Evolutionary conservation across 2,888 invertebrate species (phyloP), one percentile per base, ranked within the genome.

Genomic region (Agriopis leucophaearia): DNA sequence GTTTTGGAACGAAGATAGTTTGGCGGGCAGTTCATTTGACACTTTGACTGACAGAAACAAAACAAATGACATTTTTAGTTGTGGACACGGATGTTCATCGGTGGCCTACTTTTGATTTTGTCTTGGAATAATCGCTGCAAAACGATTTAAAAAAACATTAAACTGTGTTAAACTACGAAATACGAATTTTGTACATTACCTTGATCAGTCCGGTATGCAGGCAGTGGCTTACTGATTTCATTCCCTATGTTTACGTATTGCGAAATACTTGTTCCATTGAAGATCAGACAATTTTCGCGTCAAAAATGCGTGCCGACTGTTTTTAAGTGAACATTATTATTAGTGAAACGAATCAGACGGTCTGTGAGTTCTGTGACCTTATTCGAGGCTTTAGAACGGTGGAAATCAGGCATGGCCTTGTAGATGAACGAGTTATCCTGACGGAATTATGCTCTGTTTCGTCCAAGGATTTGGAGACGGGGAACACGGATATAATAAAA

Each of bases 391-490:
- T 48, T 42, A 16, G 56, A 72, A 71, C 51, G 58, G 78, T 82
- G 80, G 47, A 52, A 36, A 64, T 47, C 60, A 64, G 42, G 72
- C 75, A 91, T 92, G 91, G 84, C 86, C 90, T 87, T 89, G 87
- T 93, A 92, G 88, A 93, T 93, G 93, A 93, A 92, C 90, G 91
- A 92, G 90, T 60, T 92, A 92, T 84, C 82, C 92, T 76, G 91
- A 93, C 79, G 91, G 93, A 86, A 95, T 95, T 89, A 96, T 96
- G 96, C 94, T 96, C 88, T 96, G 96, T 92, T 96, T 96, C 81
- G 95, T 96, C 80, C 96, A 96, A 91, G 95, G 95, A 73, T 95
- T 96, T 83, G 94, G 95, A 73, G 90, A 93, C 74, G 86, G 86
- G 70, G 88, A 89, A 66, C 83, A 84, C 67, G 89, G 83, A 36